Percentiles rank a stretch among this genome's conserved stretches.
Conservation (phyloP, 2,113 vertebrate genomes). For the Cyphomyrus discorhynchus region DNA sequence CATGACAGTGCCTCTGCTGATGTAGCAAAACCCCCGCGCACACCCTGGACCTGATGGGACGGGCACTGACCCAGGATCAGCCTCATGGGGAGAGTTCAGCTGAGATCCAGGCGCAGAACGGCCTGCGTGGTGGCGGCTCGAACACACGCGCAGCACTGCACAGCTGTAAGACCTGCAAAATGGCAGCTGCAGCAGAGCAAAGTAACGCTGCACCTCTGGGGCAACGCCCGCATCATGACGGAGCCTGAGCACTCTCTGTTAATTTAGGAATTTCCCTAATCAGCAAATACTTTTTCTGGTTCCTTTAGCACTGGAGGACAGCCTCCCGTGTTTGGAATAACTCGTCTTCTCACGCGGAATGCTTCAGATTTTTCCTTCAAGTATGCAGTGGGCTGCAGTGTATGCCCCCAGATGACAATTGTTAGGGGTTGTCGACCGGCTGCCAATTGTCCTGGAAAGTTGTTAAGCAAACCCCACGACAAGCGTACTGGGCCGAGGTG, state of each 20-base stretch:
- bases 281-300: background rate
- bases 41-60: background rate
- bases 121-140: background rate
- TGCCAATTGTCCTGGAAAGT: background rate
- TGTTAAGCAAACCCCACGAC: background rate
- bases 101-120: background rate
- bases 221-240: background rate
- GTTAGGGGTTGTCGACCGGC: background rate
- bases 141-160: background rate
- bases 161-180: background rate
- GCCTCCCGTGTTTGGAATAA: background rate
- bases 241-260: background rate
- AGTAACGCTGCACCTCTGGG: background rate
- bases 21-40: background rate
- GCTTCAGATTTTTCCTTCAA: constrained; percentile 2
- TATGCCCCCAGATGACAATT: background rate
- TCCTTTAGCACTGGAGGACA: background rate
- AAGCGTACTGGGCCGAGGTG: background rate
- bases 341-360: background rate
- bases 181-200: background rate
- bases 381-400: background rate
- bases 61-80: background rate
- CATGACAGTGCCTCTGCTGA: background rate
- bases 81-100: background rate
- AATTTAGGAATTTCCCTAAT: background rate